Base-by-base conservation (phyloP, 2,797 vertebrate genomes). In the Typhlichthys eigenmanni region DNA sequence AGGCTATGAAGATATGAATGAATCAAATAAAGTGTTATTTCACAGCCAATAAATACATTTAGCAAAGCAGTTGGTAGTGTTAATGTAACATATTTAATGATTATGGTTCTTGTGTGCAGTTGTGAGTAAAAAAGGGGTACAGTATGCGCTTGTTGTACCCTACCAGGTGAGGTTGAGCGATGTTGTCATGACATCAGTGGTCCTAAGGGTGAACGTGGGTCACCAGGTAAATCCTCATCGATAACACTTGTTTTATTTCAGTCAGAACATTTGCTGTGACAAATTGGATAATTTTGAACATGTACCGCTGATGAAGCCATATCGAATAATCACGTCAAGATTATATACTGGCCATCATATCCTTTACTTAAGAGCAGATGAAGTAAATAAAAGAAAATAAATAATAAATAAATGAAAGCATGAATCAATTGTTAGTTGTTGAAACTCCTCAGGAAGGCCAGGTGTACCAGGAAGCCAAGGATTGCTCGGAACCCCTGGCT, bases 141-240 rank as follows among this genome's bases (percentile, higher is more conserved):
- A 4, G 5, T 5, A 46, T 4, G 1, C 52, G 4, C 43, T 13
- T 74, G 1, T 38, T 4, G 69, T 51, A 83, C 1, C 70, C 17
- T 56, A 69, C 32, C 58, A 90, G 89, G 89, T 64, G 88, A 91
- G 54, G 5, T 0, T 48, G 57, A 72, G 1, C 0, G 1, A 17
- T 89, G 88, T 65, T 83, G 80, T 71, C 17, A 67, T 58, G 69
- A 69, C 10, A 2, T 0, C 0, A 48, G 14, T 0, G 88, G 90
- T 60, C 64, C 9, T 0, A 84, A 86, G 66, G 90, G 88, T 50
- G 79, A 81, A 8, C 32, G 1, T 51, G 90, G 87, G 9, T 48
- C 29, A 19, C 68, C 66, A 82, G 90, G 90, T 90, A 64, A 63
- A 38, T 19, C 19, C 1, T 19, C 19, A 19, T 19, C 3, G 19